phyloP scores from a whole-genome alignment of 2,888 invertebrate species.

The Silvanus unidentatus region DNA sequence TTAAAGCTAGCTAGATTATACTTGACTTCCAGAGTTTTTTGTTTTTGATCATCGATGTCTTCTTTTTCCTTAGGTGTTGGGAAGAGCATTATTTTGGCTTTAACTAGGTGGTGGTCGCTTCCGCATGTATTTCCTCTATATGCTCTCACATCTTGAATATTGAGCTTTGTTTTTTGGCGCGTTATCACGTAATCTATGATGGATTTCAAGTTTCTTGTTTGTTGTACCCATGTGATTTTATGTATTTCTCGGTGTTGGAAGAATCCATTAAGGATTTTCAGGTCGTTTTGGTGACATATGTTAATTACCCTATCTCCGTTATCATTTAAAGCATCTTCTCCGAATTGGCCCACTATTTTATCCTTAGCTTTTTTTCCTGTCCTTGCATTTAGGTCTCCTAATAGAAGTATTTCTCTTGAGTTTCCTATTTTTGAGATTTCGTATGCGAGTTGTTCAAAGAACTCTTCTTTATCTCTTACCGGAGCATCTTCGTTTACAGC shows the following conservation, averaged over 20 bases:
- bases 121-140: slow-evolving; percentile 8
- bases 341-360: slow-evolving; percentile 13
- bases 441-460: slow-evolving; percentile 10
- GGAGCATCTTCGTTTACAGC: slow-evolving; percentile 12
- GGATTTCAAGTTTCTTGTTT: slow-evolving; percentile 11
- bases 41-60: no score
- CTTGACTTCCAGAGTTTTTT: no score
- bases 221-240: slow-evolving; percentile 11
- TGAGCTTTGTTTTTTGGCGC: slow-evolving; percentile 8
- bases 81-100: slow-evolving; percentile 5
- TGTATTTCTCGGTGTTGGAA: slow-evolving; percentile 13
- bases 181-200: slow-evolving; percentile 14
- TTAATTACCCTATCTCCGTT: slow-evolving; percentile 14
- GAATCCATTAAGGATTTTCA: slow-evolving; percentile 13
- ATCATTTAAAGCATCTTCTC: slow-evolving; percentile 12
- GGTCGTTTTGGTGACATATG: slow-evolving; percentile 9
- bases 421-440: background rate
- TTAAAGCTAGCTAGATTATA: no score
- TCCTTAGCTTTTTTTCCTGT: slow-evolving; percentile 10
- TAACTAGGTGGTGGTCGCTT: slow-evolving; percentile 7
- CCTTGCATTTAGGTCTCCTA: slow-evolving; percentile 8
- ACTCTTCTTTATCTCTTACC: slow-evolving; percentile 11
- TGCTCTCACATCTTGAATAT: slow-evolving; percentile 10
- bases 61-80: background rate
- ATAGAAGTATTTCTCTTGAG: slow-evolving; percentile 7